Evolutionary conservation across 2,888 invertebrate genomes (phyloP).

Genomic region (Anoncus sp.): DNA sequence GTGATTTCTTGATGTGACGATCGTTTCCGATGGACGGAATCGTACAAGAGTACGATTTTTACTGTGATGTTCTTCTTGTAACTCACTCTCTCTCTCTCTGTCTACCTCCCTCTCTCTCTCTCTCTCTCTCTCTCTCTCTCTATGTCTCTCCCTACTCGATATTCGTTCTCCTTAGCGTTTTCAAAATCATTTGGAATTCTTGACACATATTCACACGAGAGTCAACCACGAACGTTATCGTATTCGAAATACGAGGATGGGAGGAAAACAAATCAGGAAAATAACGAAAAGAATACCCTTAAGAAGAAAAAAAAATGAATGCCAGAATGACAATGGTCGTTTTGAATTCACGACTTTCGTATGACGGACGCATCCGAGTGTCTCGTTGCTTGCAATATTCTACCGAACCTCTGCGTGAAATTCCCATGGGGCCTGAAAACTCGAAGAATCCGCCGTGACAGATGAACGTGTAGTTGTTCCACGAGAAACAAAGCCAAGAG

Average conservation of each 20-base stretch:
- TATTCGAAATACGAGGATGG: neutral
- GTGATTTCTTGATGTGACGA: neutral
- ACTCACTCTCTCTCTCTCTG: conserved; percentile 7
- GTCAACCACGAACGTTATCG: too few relatives aligned
- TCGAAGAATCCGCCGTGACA: conserved; percentile 1
- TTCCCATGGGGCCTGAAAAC: neutral
- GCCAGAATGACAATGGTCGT: neutral
- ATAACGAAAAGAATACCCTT: neutral
- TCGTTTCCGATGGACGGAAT: conserved; percentile 2
- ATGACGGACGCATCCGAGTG: too few relatives aligned
- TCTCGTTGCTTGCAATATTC: too few relatives aligned
- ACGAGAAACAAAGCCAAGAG: neutral
- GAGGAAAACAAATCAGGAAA: neutral
- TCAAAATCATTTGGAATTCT: too few relatives aligned
- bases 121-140: conserved; percentile 11
- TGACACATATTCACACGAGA: too few relatives aligned
- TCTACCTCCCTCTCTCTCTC: conserved; percentile 7
- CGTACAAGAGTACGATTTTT: conserved; percentile 11
- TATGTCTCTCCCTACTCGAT: neutral
- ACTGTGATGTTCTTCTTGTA: neutral
- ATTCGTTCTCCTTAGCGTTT: too few relatives aligned
- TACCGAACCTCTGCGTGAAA: too few relatives aligned
- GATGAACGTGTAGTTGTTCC: too few relatives aligned
- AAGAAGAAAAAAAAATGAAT: neutral
- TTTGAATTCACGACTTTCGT: too few relatives aligned